Percentiles rank a stretch among this genome's conserved stretches.
Evolutionary conservation across 2,113 vertebrate genomes (phyloP).

Genomic region (Megaceryle torquata): DNA sequence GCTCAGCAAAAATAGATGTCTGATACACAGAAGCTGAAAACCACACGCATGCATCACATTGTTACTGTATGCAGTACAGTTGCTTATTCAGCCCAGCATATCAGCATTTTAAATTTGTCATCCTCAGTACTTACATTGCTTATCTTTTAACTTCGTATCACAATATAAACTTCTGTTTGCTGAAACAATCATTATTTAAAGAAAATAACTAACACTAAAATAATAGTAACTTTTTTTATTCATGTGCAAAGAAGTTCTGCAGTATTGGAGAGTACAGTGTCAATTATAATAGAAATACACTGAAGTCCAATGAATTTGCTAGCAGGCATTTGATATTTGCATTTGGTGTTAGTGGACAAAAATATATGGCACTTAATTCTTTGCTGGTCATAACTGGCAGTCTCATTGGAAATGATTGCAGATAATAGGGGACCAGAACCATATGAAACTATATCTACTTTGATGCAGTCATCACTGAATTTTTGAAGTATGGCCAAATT

Average conservation of each 20-base stretch:
- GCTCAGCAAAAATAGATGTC: not conserved
- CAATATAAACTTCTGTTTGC: not conserved
- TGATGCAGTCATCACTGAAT: not conserved
- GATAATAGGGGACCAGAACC: not conserved
- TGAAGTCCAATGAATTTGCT: not conserved
- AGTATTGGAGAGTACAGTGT: not conserved
- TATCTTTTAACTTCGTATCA: not conserved
- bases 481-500: not conserved
- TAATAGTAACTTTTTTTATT: not conserved
- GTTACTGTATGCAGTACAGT: not conserved
- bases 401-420: not conserved
- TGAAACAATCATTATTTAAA: not conserved
- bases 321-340: not conserved
- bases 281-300: not conserved
- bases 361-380: not conserved
- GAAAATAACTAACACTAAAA: not conserved
- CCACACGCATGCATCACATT: not conserved
- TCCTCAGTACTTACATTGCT: not conserved
- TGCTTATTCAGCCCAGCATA: not conserved
- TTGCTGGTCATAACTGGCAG: not conserved
- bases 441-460: not conserved
- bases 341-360: not conserved
- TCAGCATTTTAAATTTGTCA: constrained; percentile 5
- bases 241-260: not conserved
- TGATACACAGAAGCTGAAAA: not conserved